phyloP scores from a whole-genome alignment of 2,113 vertebrate species.

The Strix aluco region DNA sequence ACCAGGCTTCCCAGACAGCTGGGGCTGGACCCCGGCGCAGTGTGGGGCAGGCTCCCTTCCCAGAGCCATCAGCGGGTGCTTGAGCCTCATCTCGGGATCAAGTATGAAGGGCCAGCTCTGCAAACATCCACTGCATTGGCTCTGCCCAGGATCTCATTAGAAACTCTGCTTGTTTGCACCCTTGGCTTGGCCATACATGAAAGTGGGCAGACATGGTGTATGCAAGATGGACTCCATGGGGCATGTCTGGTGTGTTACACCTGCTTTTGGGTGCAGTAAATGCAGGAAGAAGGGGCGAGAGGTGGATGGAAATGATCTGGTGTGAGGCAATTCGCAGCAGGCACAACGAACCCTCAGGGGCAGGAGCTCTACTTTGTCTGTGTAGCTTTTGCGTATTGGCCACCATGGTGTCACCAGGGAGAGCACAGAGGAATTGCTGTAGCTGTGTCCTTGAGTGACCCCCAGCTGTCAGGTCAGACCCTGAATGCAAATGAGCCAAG shows the following conservation, averaged over 20 bases:
- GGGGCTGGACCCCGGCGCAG: not conserved
- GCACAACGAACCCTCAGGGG: accelerated
- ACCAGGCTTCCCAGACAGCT: accelerated
- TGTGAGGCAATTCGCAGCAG: not conserved
- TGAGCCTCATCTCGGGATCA: not conserved
- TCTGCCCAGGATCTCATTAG: not conserved
- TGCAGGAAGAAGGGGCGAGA: not conserved
- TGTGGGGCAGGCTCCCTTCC: not conserved
- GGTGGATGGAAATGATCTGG: not conserved
- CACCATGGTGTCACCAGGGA: not conserved
- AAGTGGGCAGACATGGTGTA: accelerated
- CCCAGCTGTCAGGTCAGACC: not conserved
- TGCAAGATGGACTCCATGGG: not conserved
- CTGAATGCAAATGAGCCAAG: not conserved
- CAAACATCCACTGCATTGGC: not conserved
- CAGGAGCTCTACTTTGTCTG: not conserved
- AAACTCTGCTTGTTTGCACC: not conserved
- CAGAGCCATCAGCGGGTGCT: not conserved
- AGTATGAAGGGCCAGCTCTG: not conserved
- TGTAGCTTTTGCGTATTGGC: not conserved
- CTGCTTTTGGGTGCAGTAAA: not conserved
- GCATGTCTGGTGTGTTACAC: not conserved
- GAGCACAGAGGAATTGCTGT: not conserved
- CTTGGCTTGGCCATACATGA: accelerated
- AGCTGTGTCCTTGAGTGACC: slow-evolving; percentile 18